Base-by-base conservation (phyloP, 2,113 vertebrate genomes). In the Lycaon pictus region DNA sequence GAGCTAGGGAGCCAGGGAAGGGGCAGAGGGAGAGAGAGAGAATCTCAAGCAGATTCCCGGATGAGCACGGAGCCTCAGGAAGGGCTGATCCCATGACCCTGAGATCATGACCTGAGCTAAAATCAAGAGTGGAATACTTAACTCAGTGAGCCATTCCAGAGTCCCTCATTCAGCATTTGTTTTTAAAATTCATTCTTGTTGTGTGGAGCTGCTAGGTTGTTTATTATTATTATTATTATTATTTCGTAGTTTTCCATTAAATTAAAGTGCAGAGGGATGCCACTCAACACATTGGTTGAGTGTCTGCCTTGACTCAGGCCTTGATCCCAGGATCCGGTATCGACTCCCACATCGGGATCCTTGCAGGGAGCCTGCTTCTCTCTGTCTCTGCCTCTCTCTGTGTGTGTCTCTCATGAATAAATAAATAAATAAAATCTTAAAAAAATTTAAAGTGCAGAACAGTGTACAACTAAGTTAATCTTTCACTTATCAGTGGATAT, bases 201-300 rank as follows among this genome's bases (percentile, higher is more conserved):
- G 20, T 76, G 23, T 88, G 32, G 19, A 58, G 51, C 48, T 35
- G 10, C n/a, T 60, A 5, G 43, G 43, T 82, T 87, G 29, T 15
- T 90, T 60, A 25, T 87, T 90, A 69, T 84, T 88, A 37, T 32
- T 88, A 27, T 87, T 90, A 69, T 84, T 88, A 37, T 32, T 88
- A 27, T 43, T 67, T 15, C 5, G 8, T 63, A 76, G 9, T 84
- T 80, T 91, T 93, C 51, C 51, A 62, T 43, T 35, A 55, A 43
- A 43, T 95, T 69, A 35, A 69, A 69, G 20, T 35, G 32, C 67
- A 69, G 86, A 90, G 12, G 11, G 43, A 43, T 43, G 43, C 43
- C 43, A 43, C 43, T 43, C 43, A 43, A 43, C 43, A 43, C 43
- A 43, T 43, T 43, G 43, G 43, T 43, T 43, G 43, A 43, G 43